Evolutionary conservation across 2,113 vertebrate species (phyloP).

Genomic region (Chrysochloris asiatica): DNA sequence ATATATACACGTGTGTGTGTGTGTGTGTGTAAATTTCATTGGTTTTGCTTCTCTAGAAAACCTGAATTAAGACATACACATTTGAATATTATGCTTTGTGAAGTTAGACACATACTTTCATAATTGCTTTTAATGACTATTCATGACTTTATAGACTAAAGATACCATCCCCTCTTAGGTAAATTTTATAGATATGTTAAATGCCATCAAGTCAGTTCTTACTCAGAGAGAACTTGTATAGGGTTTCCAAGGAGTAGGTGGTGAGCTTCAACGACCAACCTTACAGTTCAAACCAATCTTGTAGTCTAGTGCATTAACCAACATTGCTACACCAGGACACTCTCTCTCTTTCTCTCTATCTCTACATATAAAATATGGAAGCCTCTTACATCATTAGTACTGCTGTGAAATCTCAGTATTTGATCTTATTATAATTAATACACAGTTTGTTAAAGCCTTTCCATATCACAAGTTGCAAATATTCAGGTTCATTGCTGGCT

Average conservation of each 20-base stretch:
- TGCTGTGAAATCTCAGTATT: constrained; percentile 77
- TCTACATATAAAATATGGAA: constrained; percentile 71
- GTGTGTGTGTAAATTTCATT: too few relatives aligned
- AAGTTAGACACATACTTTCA: constrained; percentile 93
- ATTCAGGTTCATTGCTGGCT: constrained; percentile 43
- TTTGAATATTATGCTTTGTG: constrained; percentile 86
- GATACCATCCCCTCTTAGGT: constrained; percentile 84
- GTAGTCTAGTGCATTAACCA: too few relatives aligned
- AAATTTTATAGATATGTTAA: constrained; percentile 71
- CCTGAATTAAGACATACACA: too few relatives aligned
- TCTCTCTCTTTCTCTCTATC: too few relatives aligned
- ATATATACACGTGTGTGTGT: too few relatives aligned
- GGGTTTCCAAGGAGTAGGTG: too few relatives aligned
- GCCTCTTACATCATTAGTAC: constrained; percentile 81
- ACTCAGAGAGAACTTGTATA: too few relatives aligned
- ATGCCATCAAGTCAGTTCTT: too few relatives aligned
- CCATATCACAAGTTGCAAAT: constrained; percentile 78
- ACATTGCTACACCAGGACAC: too few relatives aligned
- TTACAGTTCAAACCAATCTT: too few relatives aligned
- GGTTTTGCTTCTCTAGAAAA: too few relatives aligned
- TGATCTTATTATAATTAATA: constrained; percentile 85
- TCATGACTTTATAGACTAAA: constrained; percentile 84
- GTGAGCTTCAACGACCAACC: too few relatives aligned
- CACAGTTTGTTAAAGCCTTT: constrained; percentile 81
- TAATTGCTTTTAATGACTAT: constrained; percentile 92